Conservation (phyloP, 2,888 invertebrate genomes). For the Agrotis ipsilon region DNA sequence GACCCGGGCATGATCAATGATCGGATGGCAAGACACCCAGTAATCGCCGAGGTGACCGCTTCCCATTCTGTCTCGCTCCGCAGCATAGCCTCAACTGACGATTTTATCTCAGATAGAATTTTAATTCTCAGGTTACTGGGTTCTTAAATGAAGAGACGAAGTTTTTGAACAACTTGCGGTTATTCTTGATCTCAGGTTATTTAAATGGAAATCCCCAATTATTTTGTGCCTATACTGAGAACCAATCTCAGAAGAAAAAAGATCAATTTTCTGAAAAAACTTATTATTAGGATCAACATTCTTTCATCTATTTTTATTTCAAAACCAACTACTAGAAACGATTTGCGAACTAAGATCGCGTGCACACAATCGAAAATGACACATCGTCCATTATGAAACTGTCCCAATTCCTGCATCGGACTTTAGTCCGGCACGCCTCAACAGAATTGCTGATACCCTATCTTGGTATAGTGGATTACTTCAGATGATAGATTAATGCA, state of each 20-base stretch:
- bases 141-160: too few species aligned
- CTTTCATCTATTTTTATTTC: neutral
- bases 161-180: too few species aligned
- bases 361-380: constrained; percentile 61
- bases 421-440: constrained; percentile 63
- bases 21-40: too few species aligned
- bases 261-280: neutral
- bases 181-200: neutral
- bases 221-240: neutral
- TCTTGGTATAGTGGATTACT: constrained; percentile 70
- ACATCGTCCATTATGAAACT: constrained; percentile 60
- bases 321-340: neutral
- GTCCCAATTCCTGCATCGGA: constrained; percentile 56
- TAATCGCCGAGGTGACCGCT: too few species aligned
- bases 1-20: too few species aligned
- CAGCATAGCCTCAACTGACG: too few species aligned
- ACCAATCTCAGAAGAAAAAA: neutral
- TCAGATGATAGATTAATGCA: constrained; percentile 69
- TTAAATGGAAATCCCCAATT: neutral
- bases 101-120: neutral
- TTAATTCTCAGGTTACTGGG: neutral
- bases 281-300: neutral
- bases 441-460: constrained; percentile 75
- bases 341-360: constrained; percentile 50
- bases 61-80: too few species aligned